phyloP scores from a whole-genome alignment of 1,140 invertebrate genomes.

The Drosophila pachea region DNA sequence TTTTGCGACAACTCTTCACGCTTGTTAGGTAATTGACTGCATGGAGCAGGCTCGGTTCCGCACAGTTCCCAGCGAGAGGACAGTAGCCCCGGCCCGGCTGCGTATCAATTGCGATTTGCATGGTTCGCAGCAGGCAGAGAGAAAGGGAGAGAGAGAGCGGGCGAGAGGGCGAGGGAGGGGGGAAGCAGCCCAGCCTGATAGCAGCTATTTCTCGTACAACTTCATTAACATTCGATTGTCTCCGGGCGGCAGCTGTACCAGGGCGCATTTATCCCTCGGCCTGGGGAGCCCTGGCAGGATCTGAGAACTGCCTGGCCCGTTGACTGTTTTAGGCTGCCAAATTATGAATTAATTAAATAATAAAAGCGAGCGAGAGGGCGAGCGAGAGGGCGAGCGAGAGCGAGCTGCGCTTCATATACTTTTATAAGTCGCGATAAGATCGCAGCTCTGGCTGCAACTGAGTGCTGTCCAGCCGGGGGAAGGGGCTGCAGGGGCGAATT shows the following conservation, averaged over 20 bases:
- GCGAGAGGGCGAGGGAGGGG: no score
- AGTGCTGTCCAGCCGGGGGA: constrained; percentile 37
- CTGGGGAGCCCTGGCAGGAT: constrained; percentile 40
- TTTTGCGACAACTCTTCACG: constrained; percentile 72
- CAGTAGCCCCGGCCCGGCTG: constrained; percentile 32
- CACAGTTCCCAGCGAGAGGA: constrained; percentile 1
- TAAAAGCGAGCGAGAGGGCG: constrained; percentile 39
- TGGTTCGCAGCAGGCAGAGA: constrained; percentile 13
- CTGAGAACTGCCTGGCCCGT: constrained; percentile 10
- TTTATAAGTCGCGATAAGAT: constrained; percentile 60
- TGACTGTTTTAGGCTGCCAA: constrained; percentile 17
- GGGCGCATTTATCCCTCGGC: constrained; percentile 55
- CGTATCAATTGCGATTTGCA: constrained; percentile 74
- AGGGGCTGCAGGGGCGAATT: constrained; percentile 18
- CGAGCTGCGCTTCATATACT: constrained; percentile 44
- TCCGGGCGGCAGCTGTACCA: constrained; percentile 51
- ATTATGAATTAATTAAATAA: constrained; percentile 74
- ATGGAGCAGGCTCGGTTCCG: constrained; percentile 6
- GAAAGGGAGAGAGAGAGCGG: no score
- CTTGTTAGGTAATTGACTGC: constrained; percentile 49
- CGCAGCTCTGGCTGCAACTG: constrained; percentile 17
- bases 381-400: constrained; percentile 8
- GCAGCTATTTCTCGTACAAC: constrained; percentile 37
- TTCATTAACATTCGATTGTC: constrained; percentile 64
- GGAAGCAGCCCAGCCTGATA: background rate